Base-by-base conservation (phyloP, 2,113 vertebrate species). In the Helogale parvula region DNA sequence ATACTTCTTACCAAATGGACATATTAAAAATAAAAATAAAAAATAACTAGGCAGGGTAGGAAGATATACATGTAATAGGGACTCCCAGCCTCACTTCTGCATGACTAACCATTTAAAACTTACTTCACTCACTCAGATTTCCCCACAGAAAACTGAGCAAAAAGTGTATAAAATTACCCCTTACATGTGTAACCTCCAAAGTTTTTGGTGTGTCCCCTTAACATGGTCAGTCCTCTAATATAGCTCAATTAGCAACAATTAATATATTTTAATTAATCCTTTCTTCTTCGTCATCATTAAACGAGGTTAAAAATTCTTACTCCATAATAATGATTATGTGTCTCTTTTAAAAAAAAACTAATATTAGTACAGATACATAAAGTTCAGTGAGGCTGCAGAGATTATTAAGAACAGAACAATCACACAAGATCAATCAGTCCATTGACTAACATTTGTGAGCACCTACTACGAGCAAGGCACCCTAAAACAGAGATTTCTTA, bases 401-500 rank as follows among this genome's bases (percentile, higher is more conserved):
- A 86, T 23, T 77, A 71, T 50, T 38, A 86, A 76, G 16, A 93
- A 94, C 3, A 71, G 83, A 74, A 65, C 31, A 88, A 45, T 31
- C 21, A 31, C 23, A 57, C 3, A 31, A 87, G n/a, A 81, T 68
- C 29, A 35, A 14, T 71, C 21, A 38, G 54, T 41, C 31, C 63
- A 21, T 19, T 38, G 41, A 19, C 54, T 52, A 96, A 84, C 41
- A 96, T 95, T 84, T 71, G 68, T 90, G 95, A 97, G 82, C 82
- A 95, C 86, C 92, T 89, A 89, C 31, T 85, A 74, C 54, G 89
- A 95, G 54, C 68, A 29, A 9, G n/a, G 83, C 68, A 54, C 50
- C 29, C 27, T 35, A 60, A 19, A 38, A 33, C 9, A 79, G 35
- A 71, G 23, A 19, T 50, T 41, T 47, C 77, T 29, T 41, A 27